Percentiles rank a stretch among this genome's conserved stretches.
These are phyloP conservation scores for Lysandra coridon DNA, from an alignment of 2,888 invertebrate species.

Conservation along the genomic window DNA sequence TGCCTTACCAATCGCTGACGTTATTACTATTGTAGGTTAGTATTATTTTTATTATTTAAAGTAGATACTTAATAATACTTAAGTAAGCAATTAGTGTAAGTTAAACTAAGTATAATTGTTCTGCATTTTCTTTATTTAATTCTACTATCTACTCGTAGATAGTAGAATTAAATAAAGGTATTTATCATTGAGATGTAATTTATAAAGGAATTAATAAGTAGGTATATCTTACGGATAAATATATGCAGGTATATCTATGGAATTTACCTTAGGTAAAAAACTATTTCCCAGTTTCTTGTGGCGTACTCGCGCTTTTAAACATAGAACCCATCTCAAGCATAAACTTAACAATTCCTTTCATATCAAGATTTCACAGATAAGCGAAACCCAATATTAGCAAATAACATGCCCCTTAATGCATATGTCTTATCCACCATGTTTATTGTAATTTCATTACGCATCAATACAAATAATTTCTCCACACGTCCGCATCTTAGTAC, in stretches of 20 bases:
- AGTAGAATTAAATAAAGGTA: too few relatives aligned
- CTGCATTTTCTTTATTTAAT: too few relatives aligned
- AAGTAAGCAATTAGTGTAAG: too few relatives aligned
- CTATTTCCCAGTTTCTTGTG: not conserved
- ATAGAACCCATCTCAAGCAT: not conserved
- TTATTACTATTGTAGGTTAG: conserved; percentile 10
- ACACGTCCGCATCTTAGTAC: conserved; percentile 43
- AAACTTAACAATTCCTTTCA: not conserved
- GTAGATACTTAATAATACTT: not conserved
- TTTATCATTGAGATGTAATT: too few relatives aligned
- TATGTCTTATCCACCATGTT: conserved; percentile 34
- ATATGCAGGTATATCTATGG: too few relatives aligned
- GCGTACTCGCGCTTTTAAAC: not conserved
- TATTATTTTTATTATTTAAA: not conserved
- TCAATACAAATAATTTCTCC: conserved; percentile 44
- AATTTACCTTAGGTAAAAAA: not conserved
- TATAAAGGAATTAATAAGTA: too few relatives aligned
- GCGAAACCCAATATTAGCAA: conserved; percentile 29
- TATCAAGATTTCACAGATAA: conserved; percentile 26
- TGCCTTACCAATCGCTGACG: conserved; percentile 45
- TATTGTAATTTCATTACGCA: conserved; percentile 39
- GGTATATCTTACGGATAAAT: too few relatives aligned
- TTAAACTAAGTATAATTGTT: too few relatives aligned
- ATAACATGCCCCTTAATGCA: conserved; percentile 36
- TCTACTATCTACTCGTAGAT: too few relatives aligned